Conservation (phyloP, 2,888 invertebrate species). For the Anorthoa munda region DNA sequence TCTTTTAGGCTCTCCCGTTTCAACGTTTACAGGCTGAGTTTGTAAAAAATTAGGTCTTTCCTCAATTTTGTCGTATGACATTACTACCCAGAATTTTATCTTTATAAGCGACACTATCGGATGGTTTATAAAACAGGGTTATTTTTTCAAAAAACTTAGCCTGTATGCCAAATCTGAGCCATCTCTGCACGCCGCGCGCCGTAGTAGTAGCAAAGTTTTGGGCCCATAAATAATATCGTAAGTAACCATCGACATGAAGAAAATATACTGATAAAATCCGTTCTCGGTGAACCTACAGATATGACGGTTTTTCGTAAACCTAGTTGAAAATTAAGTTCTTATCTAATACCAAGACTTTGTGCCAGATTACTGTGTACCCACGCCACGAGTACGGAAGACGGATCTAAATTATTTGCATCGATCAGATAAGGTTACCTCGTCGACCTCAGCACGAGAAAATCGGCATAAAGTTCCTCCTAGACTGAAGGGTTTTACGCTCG, state of each 20-base stretch:
- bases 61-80: too few relatives aligned
- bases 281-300: neutral
- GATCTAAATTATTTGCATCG: neutral
- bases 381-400: slow-evolving; percentile 5
- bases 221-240: neutral
- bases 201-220: too few relatives aligned
- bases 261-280: neutral
- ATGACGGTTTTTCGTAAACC: neutral
- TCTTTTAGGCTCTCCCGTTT: too few relatives aligned
- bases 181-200: too few relatives aligned
- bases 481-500: neutral
- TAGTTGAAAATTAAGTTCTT: neutral
- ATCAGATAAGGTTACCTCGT: neutral
- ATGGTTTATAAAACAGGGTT: too few relatives aligned
- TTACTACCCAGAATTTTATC: too few relatives aligned
- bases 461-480: neutral
- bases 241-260: neutral
- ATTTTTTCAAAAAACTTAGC: too few relatives aligned
- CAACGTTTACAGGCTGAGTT: too few relatives aligned
- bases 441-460: neutral
- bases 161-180: too few relatives aligned
- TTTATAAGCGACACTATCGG: too few relatives aligned
- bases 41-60: too few relatives aligned
- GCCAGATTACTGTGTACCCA: slow-evolving; percentile 21
- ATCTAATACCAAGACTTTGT: neutral